These are phyloP conservation scores for Phoxinus dragarum DNA, from an alignment of 2,797 vertebrate genomes.

Conservation along the genomic window DNA sequence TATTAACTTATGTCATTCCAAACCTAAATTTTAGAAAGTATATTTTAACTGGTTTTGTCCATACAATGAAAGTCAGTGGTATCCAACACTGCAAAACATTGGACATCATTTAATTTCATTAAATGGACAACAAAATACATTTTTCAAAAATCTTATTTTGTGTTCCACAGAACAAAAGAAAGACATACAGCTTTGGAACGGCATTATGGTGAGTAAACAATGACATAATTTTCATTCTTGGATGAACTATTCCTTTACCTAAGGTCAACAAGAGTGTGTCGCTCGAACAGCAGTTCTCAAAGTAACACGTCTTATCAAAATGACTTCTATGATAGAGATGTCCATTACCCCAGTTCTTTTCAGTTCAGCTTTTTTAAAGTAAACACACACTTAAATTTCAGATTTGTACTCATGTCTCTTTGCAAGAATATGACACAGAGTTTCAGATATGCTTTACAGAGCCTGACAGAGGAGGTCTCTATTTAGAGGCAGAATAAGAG, in stretches of 20 bases:
- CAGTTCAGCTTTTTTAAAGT: constrained; percentile 1
- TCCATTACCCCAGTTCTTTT: not conserved
- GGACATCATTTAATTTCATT: not conserved
- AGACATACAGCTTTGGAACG: not conserved
- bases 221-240: not conserved
- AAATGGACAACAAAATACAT: not conserved
- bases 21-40: not conserved
- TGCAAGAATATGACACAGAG: constrained; percentile 35
- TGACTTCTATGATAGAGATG: constrained; percentile 5
- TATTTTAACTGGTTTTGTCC: not conserved
- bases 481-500: constrained; percentile 77
- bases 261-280: not conserved
- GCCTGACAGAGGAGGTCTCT: constrained; percentile 67
- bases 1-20: not conserved
- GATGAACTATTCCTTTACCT: not conserved
- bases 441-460: constrained; percentile 48
- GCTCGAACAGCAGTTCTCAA: not conserved
- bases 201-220: not conserved
- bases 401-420: constrained; percentile 27
- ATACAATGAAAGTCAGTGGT: not conserved
- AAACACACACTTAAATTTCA: constrained; percentile 36
- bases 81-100: not conserved
- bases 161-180: not conserved
- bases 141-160: not conserved
- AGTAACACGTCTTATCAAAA: constrained; percentile 11